These are phyloP conservation scores for Nettapus auritus DNA, from an alignment of 2,113 vertebrate genomes.

Conservation along the genomic window DNA sequence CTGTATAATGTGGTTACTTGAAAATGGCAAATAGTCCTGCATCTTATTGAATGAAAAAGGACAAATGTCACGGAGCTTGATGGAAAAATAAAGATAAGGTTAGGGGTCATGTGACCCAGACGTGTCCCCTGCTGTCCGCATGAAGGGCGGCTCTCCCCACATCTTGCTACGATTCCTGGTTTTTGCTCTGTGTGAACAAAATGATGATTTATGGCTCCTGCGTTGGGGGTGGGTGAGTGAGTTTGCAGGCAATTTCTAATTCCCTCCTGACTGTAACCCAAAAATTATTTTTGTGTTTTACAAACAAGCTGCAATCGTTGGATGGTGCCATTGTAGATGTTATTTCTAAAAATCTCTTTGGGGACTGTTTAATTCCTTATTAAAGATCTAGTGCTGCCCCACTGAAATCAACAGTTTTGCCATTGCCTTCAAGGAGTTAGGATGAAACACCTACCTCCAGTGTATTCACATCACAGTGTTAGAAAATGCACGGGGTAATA, in stretches of 20 bases:
- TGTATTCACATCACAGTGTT: neutral
- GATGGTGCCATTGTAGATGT: neutral
- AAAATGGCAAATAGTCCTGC: constrained; percentile 65
- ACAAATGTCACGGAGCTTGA: constrained; percentile 70
- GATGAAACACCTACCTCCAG: neutral
- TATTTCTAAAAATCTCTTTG: constrained; percentile 28
- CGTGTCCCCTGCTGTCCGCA: constrained; percentile 64
- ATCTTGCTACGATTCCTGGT: constrained; percentile 52
- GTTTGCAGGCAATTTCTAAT: constrained; percentile 49
- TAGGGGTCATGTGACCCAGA: constrained; percentile 69
- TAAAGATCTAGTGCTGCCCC: neutral
- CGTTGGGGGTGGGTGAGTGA: neutral
- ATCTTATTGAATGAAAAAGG: constrained; percentile 72
- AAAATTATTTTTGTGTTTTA: constrained; percentile 4
- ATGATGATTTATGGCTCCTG: constrained; percentile 61
- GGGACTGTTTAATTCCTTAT: neutral
- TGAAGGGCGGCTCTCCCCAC: constrained; percentile 64
- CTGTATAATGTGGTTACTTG: constrained; percentile 64
- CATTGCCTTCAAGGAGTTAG: neutral
- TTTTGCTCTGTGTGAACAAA: constrained; percentile 52
- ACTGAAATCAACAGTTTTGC: neutral
- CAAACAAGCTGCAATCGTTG: neutral
- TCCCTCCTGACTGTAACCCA: neutral
- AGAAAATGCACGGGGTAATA: neutral
- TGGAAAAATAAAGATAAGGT: constrained; percentile 73